Base-by-base conservation (phyloP, 1,140 invertebrate genomes). In the Meloidogyne chitwoodi region DNA sequence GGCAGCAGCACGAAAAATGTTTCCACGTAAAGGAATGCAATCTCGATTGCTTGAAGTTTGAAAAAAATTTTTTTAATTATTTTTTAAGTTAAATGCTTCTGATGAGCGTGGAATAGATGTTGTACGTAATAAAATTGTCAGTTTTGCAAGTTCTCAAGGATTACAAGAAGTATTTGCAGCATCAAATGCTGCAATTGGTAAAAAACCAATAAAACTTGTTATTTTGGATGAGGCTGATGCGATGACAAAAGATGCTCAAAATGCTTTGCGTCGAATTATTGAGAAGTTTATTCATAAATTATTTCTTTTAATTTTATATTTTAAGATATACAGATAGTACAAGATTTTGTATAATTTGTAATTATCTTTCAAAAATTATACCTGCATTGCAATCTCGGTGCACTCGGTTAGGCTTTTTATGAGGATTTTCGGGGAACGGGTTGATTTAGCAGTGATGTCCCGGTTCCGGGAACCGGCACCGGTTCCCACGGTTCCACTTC, bases 181-280 rank as follows among this genome's bases (percentile, higher is more conserved):
- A n/a, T 31, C 71, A 34, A 34, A 38, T 27, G 34, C 75, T 12
- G n/a, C 5, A 19, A 31, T 29, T 12, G 38, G 66, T 41, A 76
- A 88, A 66, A 92, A 92, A 71, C 93, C 93, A 4, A 95, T 94
- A 80, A 99, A 99, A 88, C 89, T 99, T 16, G 94, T 99, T 63
- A 98, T 99, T 81, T 88, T 99, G 14, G 97, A 99, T 91, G 97
- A 99, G 91, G 96, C 96, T 12, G 97, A 99, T 91, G 94, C 96
- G 2, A 99, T 99, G 97, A 99, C 97, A 3, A 93, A 94, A 87
- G 96, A 99, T 92, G 97, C 97, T 4, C 97, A 99, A 88, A 98
- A 98, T 91, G 96, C 96, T 38, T 89, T 99, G 2, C 90, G 96
- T 82, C 92, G 96, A 91, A 94, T 93, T 94, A 90, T 80, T 87